These are phyloP conservation scores for Drosophila lacteicornis DNA, from an alignment of 1,140 invertebrate species.

Conservation along the genomic window DNA sequence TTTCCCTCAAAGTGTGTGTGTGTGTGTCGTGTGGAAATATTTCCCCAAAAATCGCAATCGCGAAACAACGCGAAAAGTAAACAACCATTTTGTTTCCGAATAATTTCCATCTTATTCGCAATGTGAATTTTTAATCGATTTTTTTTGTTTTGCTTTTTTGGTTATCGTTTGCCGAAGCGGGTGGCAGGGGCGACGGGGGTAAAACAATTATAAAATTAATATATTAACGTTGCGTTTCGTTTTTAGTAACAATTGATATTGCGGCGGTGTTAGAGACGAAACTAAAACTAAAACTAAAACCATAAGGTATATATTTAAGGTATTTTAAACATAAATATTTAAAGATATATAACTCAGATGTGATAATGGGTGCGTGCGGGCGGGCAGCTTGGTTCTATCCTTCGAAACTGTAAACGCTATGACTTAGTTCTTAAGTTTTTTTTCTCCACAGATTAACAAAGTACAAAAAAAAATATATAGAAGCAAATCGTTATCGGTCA, in stretches of 20 bases:
- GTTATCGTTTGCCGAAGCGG: constrained; percentile 31
- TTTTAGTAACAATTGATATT: constrained; percentile 46
- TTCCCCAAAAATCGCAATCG: constrained; percentile 25
- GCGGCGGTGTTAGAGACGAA: constrained; percentile 39
- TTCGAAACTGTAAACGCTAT: constrained; percentile 66
- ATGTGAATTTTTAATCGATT: constrained; percentile 63
- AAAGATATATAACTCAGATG: constrained; percentile 41
- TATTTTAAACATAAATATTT: constrained; percentile 1
- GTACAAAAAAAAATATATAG: constrained; percentile 12
- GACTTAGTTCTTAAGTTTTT: constrained; percentile 72
- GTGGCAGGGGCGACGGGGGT: not conserved
- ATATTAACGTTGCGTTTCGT: constrained; percentile 25
- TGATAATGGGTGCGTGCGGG: constrained; percentile 31
- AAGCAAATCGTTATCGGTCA: constrained; percentile 23
- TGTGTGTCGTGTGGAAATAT: not conserved
- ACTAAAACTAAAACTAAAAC: constrained; percentile 41
- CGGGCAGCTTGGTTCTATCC: constrained; percentile 10
- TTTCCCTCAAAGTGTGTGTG: constrained; percentile 13
- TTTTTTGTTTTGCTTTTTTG: constrained; percentile 18
- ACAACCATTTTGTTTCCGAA: constrained; percentile 63
- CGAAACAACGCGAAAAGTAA: constrained; percentile 62
- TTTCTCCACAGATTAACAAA: constrained; percentile 52
- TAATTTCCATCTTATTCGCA: constrained; percentile 53
- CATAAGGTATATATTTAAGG: constrained; percentile 9
- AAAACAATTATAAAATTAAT: constrained; percentile 60